Evolutionary conservation across 1,140 invertebrate genomes (phyloP).

Genomic region (Drosophila arizonae): DNA sequence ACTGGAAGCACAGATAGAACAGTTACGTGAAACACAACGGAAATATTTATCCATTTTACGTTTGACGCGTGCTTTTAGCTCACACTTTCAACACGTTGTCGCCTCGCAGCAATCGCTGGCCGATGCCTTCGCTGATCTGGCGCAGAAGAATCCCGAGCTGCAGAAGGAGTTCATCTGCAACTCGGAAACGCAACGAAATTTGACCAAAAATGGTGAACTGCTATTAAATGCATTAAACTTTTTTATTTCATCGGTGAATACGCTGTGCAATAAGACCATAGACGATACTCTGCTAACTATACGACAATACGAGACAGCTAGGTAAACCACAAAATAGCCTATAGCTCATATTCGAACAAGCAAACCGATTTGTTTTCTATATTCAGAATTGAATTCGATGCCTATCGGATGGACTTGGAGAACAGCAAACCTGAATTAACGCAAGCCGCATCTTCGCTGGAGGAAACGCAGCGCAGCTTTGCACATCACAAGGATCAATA

Average conservation of each 20-base stretch:
- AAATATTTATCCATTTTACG: slow-evolving; percentile 95
- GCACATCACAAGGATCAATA: slow-evolving; percentile 94
- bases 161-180: slow-evolving; percentile 98
- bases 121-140: slow-evolving; percentile 94
- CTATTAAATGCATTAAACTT: slow-evolving; percentile 96
- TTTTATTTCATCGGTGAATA: slow-evolving; percentile 97
- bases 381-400: slow-evolving; percentile 96
- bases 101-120: slow-evolving; percentile 87
- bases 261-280: slow-evolving; percentile 97
- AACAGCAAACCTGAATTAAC: slow-evolving; percentile 86
- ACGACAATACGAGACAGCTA: slow-evolving; percentile 95
- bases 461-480: slow-evolving; percentile 92
- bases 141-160: slow-evolving; percentile 96
- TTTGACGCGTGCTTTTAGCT: slow-evolving; percentile 91
- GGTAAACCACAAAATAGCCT: slow-evolving; percentile 84
- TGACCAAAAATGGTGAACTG: slow-evolving; percentile 97
- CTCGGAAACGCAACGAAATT: slow-evolving; percentile 95
- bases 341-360: slow-evolving; percentile 1
- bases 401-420: slow-evolving; percentile 96
- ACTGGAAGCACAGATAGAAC: slow-evolving; percentile 95
- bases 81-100: slow-evolving; percentile 94
- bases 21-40: slow-evolving; percentile 95
- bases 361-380: neutral
- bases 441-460: slow-evolving; percentile 87
- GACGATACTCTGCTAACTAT: slow-evolving; percentile 97